These are phyloP conservation scores for Garrulus glandarius DNA, from an alignment of 2,797 vertebrate species.

Conservation along the genomic window DNA sequence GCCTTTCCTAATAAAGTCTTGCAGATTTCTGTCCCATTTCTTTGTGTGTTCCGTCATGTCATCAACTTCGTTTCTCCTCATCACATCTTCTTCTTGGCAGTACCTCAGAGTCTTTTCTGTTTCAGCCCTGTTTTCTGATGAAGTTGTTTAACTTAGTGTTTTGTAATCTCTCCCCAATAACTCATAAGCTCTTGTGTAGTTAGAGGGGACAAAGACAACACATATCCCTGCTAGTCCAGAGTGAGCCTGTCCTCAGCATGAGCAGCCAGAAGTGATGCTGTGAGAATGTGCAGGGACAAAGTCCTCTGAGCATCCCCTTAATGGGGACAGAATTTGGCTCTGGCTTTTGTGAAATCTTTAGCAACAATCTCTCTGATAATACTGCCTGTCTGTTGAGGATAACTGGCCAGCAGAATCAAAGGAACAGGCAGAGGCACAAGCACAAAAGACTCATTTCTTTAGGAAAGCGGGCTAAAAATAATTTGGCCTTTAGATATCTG, in stretches of 20 bases:
- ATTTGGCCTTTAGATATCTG: background rate
- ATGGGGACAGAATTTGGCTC: background rate
- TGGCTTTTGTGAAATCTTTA: background rate
- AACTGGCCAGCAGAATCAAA: background rate
- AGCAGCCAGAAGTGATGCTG: background rate
- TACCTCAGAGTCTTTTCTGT: background rate
- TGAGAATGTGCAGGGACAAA: background rate
- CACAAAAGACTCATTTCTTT: background rate
- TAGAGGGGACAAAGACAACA: background rate
- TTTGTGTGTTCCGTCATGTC: background rate
- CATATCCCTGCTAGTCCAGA: background rate
- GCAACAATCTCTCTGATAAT: background rate
- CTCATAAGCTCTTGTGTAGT: background rate
- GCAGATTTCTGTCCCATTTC: background rate
- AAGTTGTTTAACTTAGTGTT: background rate
- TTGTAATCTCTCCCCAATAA: background rate
- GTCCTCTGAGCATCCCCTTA: background rate
- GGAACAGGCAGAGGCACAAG: background rate
- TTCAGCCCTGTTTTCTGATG: background rate
- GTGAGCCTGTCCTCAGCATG: background rate
- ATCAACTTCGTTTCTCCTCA: background rate
- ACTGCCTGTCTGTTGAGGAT: background rate
- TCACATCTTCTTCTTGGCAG: background rate
- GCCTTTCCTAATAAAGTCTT: background rate
- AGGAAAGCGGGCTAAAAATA: conserved; percentile 21